A percentile compares a stretch with the other conserved stretches of the same genome.
These are phyloP conservation scores for Philypnodon macrostomus DNA, from an alignment of 2,797 vertebrate species.

Conservation along the genomic window DNA sequence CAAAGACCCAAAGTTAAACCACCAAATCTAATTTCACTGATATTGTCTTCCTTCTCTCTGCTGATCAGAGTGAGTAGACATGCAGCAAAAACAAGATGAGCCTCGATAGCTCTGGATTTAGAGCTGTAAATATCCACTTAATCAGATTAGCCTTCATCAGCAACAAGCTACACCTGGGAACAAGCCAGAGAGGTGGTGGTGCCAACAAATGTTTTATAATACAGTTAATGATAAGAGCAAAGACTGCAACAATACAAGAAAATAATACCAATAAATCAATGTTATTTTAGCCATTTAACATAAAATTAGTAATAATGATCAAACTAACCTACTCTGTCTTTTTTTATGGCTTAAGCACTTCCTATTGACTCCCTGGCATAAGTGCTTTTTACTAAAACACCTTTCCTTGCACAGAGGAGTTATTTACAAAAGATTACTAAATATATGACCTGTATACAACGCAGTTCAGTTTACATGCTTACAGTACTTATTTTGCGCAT, in stretches of 20 bases:
- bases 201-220: constrained; percentile 34
- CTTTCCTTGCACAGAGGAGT: too few species aligned
- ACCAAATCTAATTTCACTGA: constrained; percentile 4
- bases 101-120: constrained; percentile 57
- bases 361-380: constrained; percentile 55
- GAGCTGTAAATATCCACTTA: constrained; percentile 72
- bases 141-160: constrained; percentile 71
- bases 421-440: too few species aligned
- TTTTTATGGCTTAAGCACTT: constrained; percentile 45
- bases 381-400: constrained; percentile 46
- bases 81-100: constrained; percentile 51
- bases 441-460: too few species aligned
- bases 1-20: constrained; percentile 11
- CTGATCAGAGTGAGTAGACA: constrained; percentile 12
- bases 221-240: constrained; percentile 9
- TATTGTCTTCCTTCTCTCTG: neutral
- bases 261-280: too few species aligned
- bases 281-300: too few species aligned
- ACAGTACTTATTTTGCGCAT: too few species aligned
- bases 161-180: constrained; percentile 25
- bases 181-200: constrained; percentile 17
- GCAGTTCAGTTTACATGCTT: too few species aligned
- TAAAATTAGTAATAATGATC: too few species aligned
- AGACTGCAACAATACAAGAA: too few species aligned
- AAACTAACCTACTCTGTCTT: constrained; percentile 30